A percentile compares a stretch with the other conserved stretches of the same genome.
Evolutionary conservation across 1,140 invertebrate species (phyloP).

Genomic region (Planococcus citri): DNA sequence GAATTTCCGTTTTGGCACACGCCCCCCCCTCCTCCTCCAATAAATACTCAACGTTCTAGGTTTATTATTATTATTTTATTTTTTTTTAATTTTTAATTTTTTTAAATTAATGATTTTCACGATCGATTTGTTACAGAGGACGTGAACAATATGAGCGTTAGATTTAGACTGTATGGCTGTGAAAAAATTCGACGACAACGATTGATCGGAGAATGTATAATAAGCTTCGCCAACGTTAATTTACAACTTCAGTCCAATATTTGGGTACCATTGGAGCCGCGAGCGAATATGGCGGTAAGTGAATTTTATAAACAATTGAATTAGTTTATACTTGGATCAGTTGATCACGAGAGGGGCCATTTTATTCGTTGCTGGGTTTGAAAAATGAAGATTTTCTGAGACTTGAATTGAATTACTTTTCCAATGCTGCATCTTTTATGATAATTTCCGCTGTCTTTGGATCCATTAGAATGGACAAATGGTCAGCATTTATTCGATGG

Average conservation of each 20-base stretch:
- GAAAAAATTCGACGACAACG: conserved; percentile 79
- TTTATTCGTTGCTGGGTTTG: not conserved
- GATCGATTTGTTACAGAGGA: conserved; percentile 69
- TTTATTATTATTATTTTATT: no score
- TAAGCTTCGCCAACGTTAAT: conserved; percentile 76
- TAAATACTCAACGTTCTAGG: no score
- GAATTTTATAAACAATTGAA: conserved; percentile 23
- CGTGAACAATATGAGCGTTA: conserved; percentile 76
- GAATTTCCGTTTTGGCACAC: no score
- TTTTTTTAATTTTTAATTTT: no score
- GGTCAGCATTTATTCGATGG: not conserved
- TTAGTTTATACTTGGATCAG: no score
- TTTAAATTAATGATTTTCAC: no score
- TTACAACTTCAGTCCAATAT: conserved; percentile 77
- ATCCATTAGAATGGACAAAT: not conserved
- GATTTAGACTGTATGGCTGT: conserved; percentile 80
- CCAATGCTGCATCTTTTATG: not conserved
- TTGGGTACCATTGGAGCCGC: conserved; percentile 72
- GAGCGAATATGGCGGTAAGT: conserved; percentile 66
- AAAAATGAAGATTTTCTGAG: not conserved
- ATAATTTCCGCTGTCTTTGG: not conserved
- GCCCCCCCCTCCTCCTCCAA: no score
- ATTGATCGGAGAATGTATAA: conserved; percentile 76
- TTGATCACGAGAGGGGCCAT: not conserved
- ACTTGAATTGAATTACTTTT: no score